A percentile compares a stretch with the other conserved stretches of the same genome.
phyloP scores from a whole-genome alignment of 2,113 vertebrate genomes.

The Tyto alba region DNA sequence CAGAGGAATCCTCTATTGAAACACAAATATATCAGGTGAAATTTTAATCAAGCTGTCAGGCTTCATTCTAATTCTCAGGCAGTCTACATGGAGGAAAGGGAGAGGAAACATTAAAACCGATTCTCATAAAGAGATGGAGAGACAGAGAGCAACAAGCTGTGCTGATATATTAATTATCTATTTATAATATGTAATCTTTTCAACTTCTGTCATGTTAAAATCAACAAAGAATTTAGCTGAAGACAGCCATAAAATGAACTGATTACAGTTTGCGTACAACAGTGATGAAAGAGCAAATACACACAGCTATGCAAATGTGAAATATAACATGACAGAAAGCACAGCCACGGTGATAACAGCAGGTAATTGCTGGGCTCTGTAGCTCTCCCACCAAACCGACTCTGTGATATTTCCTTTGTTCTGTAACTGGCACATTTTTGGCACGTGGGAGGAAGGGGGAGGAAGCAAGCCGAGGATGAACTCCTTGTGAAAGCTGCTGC shows the following conservation, averaged over 20 bases:
- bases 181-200: constrained; percentile 47
- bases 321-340: constrained; percentile 21
- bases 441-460: not conserved
- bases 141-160: constrained; percentile 36
- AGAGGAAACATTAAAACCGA: constrained; percentile 42
- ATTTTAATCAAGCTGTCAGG: constrained; percentile 56
- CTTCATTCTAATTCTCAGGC: constrained; percentile 43
- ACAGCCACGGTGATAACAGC: not conserved
- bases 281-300: not conserved
- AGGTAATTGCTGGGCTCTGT: not conserved
- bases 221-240: constrained; percentile 53
- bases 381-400: not conserved
- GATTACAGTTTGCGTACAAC: not conserved
- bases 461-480: not conserved
- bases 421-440: not conserved
- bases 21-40: constrained; percentile 16
- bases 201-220: constrained; percentile 50
- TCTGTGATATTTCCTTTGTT: not conserved
- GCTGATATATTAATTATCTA: constrained; percentile 41
- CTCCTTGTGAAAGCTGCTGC: not conserved
- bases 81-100: not conserved
- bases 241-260: constrained; percentile 22
- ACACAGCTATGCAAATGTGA: not conserved
- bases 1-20: constrained; percentile 1
- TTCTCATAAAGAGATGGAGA: constrained; percentile 15